Evolutionary conservation across 2,888 invertebrate genomes (phyloP), one percentile per base, ranked within the genome.

Genomic region (Drosophila neutralis): DNA sequence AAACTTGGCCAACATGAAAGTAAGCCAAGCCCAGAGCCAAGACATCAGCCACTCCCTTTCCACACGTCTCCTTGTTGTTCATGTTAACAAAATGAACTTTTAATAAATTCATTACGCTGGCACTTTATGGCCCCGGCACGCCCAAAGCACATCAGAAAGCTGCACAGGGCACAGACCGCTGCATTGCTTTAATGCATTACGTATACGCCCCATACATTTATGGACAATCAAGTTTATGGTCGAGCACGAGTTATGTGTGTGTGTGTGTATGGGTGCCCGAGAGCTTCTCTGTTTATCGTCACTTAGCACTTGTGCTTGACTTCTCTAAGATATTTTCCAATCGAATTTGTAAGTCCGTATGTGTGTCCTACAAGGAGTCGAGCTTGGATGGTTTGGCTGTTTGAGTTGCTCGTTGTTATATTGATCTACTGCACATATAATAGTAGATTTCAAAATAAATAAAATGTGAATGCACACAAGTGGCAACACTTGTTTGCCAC

Each of bases 131-230:
- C 57, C n/a, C 10, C 10, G 62, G 51, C 75, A 48, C 58, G 38
- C 64, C 71, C 53, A 51, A 49, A 54, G 67, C 52, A 59, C 63
- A 67, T 40, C n/a, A 38, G 49, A 10, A 33, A 45, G 21, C 52
- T 65, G 76, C 56, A 38, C 38, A 38, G 38, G 40, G n/a, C 54
- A 61, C 42, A 31, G 68, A 54, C 58, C 61, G 48, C 45, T 76
- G 88, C 86, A 80, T 73, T 88, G 83, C 68, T 80, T 82, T 88
- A 78, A 75, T 85, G 88, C 87, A 90, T 90, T 90, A 90, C 89
- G 87, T 87, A 86, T 87, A 88, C 87, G 87, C 90, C 87, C 83
- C 89, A 45, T 83, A 89, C 90, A 86, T 86, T 89, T 86, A 89
- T 86, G 90, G 73, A 78, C 85, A 82, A 86, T 89, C 89, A 86